Percentiles rank a stretch among this genome's conserved stretches.
Evolutionary conservation across 2,113 vertebrate genomes (phyloP).

Genomic region (Siniperca knerii): DNA sequence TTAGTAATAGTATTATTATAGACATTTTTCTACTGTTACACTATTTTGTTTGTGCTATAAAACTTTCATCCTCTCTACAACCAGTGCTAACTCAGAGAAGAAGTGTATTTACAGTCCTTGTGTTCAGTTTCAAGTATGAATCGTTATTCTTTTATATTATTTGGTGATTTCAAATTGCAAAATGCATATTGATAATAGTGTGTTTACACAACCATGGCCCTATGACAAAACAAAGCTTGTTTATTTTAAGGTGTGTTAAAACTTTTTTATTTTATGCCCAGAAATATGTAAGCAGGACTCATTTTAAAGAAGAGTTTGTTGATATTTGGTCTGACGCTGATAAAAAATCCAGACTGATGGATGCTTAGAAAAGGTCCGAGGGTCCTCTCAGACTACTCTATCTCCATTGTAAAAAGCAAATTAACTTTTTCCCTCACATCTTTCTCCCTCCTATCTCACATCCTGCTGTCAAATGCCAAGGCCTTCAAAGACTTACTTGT

Average conservation of each 20-base stretch:
- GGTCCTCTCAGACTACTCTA: constrained; percentile 9
- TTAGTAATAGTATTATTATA: too few species aligned
- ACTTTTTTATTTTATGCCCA: background rate
- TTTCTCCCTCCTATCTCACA: constrained; percentile 10
- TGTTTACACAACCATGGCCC: background rate
- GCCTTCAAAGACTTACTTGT: constrained; percentile 57
- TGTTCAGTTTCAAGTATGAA: background rate
- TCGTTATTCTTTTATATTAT: background rate
- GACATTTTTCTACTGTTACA: too few species aligned
- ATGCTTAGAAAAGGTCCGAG: constrained; percentile 12
- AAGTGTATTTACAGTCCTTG: background rate
- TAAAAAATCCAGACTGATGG: constrained; percentile 21
- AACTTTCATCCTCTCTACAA: too few species aligned
- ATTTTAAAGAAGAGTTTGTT: background rate
- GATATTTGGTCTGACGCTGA: background rate
- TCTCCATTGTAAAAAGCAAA: constrained; percentile 46
- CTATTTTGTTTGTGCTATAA: too few species aligned
- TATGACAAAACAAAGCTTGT: background rate
- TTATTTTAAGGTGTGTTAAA: background rate
- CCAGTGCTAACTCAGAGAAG: too few species aligned
- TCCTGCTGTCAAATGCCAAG: constrained; percentile 62
- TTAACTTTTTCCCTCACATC: constrained; percentile 20
- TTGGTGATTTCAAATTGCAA: background rate
- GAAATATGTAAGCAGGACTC: too few species aligned
- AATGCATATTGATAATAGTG: background rate